Percentiles rank a stretch among this genome's conserved stretches.
phyloP scores from a whole-genome alignment of 1,140 invertebrate genomes.

The Drusus annulatus region DNA sequence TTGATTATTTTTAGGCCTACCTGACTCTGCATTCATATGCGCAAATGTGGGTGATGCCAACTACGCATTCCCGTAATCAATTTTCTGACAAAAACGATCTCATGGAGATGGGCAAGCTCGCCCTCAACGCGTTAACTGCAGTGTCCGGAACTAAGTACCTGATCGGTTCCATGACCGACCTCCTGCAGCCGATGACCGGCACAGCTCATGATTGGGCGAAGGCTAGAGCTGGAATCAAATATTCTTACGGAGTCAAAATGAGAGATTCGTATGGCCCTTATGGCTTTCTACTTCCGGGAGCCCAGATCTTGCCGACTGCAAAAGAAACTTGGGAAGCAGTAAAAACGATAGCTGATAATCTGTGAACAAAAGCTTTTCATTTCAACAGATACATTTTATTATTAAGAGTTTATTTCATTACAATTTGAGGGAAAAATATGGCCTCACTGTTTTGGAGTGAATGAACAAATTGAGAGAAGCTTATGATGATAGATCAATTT shows the following conservation, averaged over 20 bases:
- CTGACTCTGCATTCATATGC: conserved; percentile 87
- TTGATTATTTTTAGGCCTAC: conserved; percentile 70
- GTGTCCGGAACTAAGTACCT: conserved; percentile 78
- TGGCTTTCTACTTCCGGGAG: conserved; percentile 85
- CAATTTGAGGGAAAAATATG: too few relatives aligned
- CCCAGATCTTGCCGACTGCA: conserved; percentile 82
- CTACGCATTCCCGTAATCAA: conserved; percentile 72
- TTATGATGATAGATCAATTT: too few relatives aligned
- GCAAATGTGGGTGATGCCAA: conserved; percentile 82
- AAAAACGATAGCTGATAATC: conserved; percentile 77
- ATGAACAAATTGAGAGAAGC: too few relatives aligned
- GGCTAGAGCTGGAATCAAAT: conserved; percentile 78
- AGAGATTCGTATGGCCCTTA: conserved; percentile 79
- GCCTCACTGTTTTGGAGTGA: too few relatives aligned
- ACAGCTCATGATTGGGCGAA: conserved; percentile 84
- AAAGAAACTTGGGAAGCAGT: conserved; percentile 87
- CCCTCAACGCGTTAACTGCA: conserved; percentile 72
- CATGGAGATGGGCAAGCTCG: conserved; percentile 73
- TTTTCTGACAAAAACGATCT: conserved; percentile 76
- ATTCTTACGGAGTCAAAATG: conserved; percentile 85
- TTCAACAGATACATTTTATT: background rate
- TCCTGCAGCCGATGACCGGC: conserved; percentile 74
- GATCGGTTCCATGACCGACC: conserved; percentile 70
- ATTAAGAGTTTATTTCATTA: too few relatives aligned
- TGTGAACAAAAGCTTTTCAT: conserved; percentile 54